Evolutionary conservation across 2,113 vertebrate species (phyloP), one percentile per base, ranked within the genome.

Genomic region (Aplodontia rufa): DNA sequence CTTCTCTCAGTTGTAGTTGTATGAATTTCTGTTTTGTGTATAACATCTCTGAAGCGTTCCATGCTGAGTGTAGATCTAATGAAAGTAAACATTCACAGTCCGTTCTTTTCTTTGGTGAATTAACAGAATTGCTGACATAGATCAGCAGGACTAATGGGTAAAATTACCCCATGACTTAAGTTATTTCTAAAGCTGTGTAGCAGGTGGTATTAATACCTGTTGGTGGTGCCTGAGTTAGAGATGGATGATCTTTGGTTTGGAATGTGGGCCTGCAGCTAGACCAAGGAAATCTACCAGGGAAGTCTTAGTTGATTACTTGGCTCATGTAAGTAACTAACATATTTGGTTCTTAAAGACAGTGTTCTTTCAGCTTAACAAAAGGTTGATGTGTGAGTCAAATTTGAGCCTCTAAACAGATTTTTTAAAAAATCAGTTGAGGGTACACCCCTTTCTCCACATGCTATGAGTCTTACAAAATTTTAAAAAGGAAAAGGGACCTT

Each of bases 21-120:
- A 64, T 87, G 91, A 71, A 72, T 85, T 22, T 94, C 37, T 68
- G 28, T 94, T 95, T 94, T 92, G 14, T 94, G 13, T 87, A 3
- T 91, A 62, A 85, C 2, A 86, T 32, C 53, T 92, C 30, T 60
- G 74, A 14, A 85, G 28, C 55, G 19, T 95, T 94, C 53, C 94
- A 95, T 94, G 91, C 66, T 69, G 12, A 74, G 74, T 72, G 94
- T 7, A 81, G 26, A 78, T 76, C 62, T 95, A 91, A 90, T 91
- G 75, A 84, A 81, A 94, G 78, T 92, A 92, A 87, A 90, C n/a
- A 53, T 69, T 96, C 32, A 91, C 19, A 87, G 26, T 83, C 60
- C 1, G 17, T 64, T 78, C 85, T 71, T 62, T 89, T 42, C 35
- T 83, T 93, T 19, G 55, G 3, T 87, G 76, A 93, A 55, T 93